Evolutionary conservation across 2,888 invertebrate species (phyloP).

Genomic region (Seira sanloemensis): DNA sequence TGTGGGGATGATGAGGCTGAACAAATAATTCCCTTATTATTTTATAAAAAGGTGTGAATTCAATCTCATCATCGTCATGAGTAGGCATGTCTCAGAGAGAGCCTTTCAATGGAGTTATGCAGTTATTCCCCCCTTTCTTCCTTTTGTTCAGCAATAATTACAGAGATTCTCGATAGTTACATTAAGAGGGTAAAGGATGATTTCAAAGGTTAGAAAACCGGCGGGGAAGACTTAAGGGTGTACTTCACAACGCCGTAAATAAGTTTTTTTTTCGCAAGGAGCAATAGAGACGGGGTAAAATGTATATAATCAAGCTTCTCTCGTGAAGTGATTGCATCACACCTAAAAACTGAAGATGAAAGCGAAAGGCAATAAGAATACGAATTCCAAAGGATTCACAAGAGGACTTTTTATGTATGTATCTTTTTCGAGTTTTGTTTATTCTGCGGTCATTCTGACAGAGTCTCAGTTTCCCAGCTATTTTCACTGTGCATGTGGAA

Average conservation of each 20-base stretch:
- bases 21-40: slow-evolving; percentile 14
- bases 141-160: slow-evolving; percentile 3
- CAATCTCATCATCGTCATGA: slow-evolving; percentile 20
- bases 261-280: neutral
- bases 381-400: no score
- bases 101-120: slow-evolving; percentile 8
- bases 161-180: neutral
- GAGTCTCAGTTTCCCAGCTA: no score
- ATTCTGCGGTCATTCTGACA: no score
- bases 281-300: no score
- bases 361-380: no score
- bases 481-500: no score
- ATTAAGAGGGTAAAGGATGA: neutral
- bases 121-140: neutral
- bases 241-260: neutral
- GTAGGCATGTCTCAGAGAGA: neutral
- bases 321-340: no score
- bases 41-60: slow-evolving; percentile 15
- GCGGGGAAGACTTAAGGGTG: neutral
- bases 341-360: no score
- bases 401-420: no score
- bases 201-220: slow-evolving; percentile 1
- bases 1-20: neutral
- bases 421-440: no score
- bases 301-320: no score